Evolutionary conservation across 2,888 invertebrate species (phyloP).

Genomic region (Tricholauxania praeusta): DNA sequence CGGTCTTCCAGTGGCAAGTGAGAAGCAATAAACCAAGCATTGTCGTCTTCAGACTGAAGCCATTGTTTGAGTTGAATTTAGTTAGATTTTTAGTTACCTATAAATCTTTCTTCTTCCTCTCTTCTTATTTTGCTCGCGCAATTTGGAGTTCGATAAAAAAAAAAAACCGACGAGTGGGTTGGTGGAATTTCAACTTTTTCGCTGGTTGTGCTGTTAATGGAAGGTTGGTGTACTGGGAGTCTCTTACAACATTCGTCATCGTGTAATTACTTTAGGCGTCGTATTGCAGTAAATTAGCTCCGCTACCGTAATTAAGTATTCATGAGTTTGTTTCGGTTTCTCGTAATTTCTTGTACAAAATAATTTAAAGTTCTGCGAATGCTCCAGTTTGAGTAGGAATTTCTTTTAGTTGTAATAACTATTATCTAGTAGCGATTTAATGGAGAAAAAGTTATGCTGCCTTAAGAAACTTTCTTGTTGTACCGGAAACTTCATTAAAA

Average conservation of each 20-base stretch:
- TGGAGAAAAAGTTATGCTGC: no score
- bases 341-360: neutral
- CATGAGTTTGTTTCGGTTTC: conserved; percentile 24
- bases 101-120: neutral
- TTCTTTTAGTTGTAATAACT: no score
- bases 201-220: neutral
- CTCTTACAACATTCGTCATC: conserved; percentile 23
- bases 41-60: no score
- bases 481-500: no score
- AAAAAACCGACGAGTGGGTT: neutral
- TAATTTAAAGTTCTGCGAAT: no score
- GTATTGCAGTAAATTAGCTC: conserved; percentile 24
- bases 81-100: neutral
- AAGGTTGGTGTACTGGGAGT: neutral
- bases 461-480: no score
- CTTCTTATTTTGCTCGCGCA: neutral
- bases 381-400: no score
- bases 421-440: no score
- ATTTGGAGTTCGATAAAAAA: neutral
- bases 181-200: conserved; percentile 13
- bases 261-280: conserved; percentile 27
- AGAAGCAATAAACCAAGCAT: conserved; percentile 1
- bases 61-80: neutral
- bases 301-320: conserved; percentile 25
- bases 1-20: conserved; percentile 5